These are phyloP conservation scores for Phalacrocorax brasilianus DNA, from an alignment of 2,113 vertebrate genomes.

Conservation along the genomic window DNA sequence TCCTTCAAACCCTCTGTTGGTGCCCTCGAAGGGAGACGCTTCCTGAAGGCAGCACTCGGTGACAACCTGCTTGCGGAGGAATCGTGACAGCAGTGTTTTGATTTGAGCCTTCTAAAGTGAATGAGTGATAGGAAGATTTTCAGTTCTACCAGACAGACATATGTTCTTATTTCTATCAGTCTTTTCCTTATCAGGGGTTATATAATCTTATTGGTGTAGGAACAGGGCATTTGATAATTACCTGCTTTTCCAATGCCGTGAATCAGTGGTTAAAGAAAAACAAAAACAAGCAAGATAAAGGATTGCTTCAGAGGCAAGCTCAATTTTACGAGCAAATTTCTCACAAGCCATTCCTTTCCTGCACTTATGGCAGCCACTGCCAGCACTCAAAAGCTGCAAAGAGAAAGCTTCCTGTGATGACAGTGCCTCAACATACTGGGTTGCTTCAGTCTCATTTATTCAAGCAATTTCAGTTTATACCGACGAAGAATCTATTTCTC, in stretches of 20 bases:
- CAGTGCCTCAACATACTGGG: neutral
- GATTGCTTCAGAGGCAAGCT: neutral
- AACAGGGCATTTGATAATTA: neutral
- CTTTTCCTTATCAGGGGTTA: neutral
- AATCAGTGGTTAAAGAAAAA: neutral
- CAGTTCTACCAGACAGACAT: neutral
- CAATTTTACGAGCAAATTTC: neutral
- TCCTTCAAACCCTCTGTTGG: neutral
- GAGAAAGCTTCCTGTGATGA: neutral
- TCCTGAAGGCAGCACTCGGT: neutral
- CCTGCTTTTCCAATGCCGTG: neutral
- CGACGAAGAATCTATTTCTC: neutral
- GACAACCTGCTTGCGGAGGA: neutral
- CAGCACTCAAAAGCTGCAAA: neutral
- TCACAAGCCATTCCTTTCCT: neutral
- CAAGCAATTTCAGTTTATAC: neutral
- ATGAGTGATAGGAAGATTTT: neutral
- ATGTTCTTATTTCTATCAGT: neutral
- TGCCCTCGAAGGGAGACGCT: neutral
- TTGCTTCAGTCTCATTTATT: neutral
- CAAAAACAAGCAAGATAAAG: neutral
- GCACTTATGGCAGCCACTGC: neutral
- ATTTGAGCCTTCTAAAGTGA: neutral
- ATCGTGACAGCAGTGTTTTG: neutral
- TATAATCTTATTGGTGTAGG: neutral